phyloP scores from a whole-genome alignment of 1,140 invertebrate genomes.

The Drosophila willistoni region DNA sequence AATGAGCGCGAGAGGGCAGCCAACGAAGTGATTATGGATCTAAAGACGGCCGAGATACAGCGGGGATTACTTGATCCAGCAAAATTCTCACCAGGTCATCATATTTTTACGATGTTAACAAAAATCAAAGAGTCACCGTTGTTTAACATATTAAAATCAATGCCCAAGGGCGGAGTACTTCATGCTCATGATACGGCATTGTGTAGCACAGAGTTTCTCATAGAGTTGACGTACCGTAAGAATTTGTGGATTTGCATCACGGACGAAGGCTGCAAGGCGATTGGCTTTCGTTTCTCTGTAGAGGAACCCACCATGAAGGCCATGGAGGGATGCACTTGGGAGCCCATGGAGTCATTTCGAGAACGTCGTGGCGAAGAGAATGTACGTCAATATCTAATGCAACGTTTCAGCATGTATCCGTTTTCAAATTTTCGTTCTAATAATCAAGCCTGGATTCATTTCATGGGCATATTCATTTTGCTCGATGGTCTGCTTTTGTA shows the following conservation, averaged over 20 bases:
- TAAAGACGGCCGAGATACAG: slow-evolving; percentile 36
- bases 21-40: slow-evolving; percentile 50
- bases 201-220: slow-evolving; percentile 85
- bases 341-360: slow-evolving; percentile 84
- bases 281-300: slow-evolving; percentile 83
- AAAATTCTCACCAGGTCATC: slow-evolving; percentile 68
- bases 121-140: slow-evolving; percentile 87
- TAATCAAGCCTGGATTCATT: slow-evolving; percentile 88
- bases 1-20: slow-evolving; percentile 41
- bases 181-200: slow-evolving; percentile 89
- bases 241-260: slow-evolving; percentile 63
- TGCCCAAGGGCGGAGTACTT: slow-evolving; percentile 89
- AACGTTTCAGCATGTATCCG: slow-evolving; percentile 64
- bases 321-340: slow-evolving; percentile 84
- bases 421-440: slow-evolving; percentile 85
- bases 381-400: slow-evolving; percentile 35
- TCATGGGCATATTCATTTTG: slow-evolving; percentile 86
- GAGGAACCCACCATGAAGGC: slow-evolving; percentile 59
- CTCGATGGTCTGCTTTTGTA: slow-evolving; percentile 87
- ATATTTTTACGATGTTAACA: slow-evolving; percentile 86
- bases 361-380: slow-evolving; percentile 40
- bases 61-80: slow-evolving; percentile 45
- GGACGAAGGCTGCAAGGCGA: slow-evolving; percentile 34
- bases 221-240: slow-evolving; percentile 53
- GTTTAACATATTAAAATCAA: slow-evolving; percentile 87